Evolutionary conservation across 2,888 invertebrate genomes (phyloP).

Genomic region (Yponomeuta plumbellus): DNA sequence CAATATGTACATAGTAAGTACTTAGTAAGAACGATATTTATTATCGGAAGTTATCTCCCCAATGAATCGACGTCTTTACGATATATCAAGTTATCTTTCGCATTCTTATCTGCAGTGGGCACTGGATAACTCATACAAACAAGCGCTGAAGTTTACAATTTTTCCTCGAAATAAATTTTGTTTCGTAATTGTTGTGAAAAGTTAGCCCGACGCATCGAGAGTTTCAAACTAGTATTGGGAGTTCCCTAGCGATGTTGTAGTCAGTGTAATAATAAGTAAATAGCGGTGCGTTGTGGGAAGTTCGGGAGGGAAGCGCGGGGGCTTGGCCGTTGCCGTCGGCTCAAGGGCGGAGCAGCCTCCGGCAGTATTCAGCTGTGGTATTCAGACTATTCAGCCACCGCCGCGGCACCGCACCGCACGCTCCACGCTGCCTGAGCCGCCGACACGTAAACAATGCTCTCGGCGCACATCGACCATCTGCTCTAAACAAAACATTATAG

Average conservation of each 20-base stretch:
- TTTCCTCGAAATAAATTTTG: background rate
- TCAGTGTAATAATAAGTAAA: constrained; percentile 4
- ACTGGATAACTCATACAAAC: background rate
- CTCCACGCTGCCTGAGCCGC: constrained; percentile 25
- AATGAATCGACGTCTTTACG: constrained; percentile 8
- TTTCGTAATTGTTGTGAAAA: too few species aligned
- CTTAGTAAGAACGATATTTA: background rate
- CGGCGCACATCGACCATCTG: constrained; percentile 51
- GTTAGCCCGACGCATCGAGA: too few species aligned
- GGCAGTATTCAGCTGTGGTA: too few species aligned
- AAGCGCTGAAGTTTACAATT: background rate
- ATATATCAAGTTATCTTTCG: background rate
- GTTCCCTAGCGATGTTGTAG: background rate
- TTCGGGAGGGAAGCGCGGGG: constrained; percentile 25
- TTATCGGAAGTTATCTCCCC: background rate
- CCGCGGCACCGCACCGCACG: constrained; percentile 47
- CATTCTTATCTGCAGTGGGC: background rate
- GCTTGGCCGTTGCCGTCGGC: constrained; percentile 24
- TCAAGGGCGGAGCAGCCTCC: constrained; percentile 65
- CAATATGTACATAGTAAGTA: background rate
- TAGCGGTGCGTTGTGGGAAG: constrained; percentile 12
- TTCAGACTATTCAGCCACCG: constrained; percentile 43
- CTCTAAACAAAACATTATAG: constrained; percentile 35
- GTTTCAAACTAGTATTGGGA: background rate
- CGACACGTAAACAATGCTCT: constrained; percentile 46